Evolutionary conservation across 1,140 invertebrate species (phyloP).

Genomic region (Bombus waltoni): DNA sequence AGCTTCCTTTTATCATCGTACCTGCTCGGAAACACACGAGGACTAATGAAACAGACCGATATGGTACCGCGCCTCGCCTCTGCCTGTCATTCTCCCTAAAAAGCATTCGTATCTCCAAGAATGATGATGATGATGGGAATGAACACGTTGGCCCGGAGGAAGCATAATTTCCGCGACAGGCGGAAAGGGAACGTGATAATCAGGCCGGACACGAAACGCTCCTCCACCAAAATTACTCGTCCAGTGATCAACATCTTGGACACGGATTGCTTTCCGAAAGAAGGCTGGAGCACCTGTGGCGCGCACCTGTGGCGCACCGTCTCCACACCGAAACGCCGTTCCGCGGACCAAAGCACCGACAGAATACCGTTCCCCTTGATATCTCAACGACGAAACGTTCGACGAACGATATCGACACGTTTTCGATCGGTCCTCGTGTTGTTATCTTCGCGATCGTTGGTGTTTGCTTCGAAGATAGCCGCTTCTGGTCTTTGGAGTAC

Average conservation of each 20-base stretch:
- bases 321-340: conserved; percentile 8
- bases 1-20: not conserved
- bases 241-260: conserved; percentile 40
- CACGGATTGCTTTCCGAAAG: conserved; percentile 43
- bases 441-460: not conserved
- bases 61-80: not conserved
- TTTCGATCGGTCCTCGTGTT: not conserved
- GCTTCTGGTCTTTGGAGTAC: not conserved
- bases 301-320: conserved; percentile 49
- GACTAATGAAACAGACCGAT: not conserved
- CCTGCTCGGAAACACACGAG: not conserved
- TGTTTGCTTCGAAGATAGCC: not conserved
- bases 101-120: conserved; percentile 7
- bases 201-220: conserved; percentile 33
- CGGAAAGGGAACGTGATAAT: conserved; percentile 39
- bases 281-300: conserved; percentile 40
- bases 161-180: conserved; percentile 37
- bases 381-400: not conserved
- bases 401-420: not conserved
- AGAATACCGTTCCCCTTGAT: not conserved
- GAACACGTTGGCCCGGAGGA: conserved; percentile 16
- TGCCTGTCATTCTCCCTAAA: not conserved
- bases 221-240: conserved; percentile 31
- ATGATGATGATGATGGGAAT: conserved; percentile 35
- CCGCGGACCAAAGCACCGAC: not conserved